phyloP scores from a whole-genome alignment of 2,888 invertebrate species.

The Drosophila mimica region DNA sequence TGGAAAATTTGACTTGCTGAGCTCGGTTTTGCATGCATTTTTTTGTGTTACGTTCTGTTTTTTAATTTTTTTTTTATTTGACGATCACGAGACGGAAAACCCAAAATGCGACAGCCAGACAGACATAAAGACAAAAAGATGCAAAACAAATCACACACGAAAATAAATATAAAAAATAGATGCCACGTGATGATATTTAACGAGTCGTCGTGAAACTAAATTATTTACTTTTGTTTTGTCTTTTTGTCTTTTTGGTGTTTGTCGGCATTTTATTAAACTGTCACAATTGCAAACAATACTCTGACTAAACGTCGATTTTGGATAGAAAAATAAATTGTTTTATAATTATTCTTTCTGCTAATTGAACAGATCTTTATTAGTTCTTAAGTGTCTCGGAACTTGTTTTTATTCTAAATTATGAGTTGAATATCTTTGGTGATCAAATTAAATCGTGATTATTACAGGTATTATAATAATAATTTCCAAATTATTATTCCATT shows the following conservation, averaged over 20 bases:
- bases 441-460: not conserved
- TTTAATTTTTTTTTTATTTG: conserved; percentile 8
- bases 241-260: not conserved
- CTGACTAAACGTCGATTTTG: not conserved
- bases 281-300: not conserved
- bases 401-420: not conserved
- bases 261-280: not conserved
- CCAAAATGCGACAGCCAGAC: conserved; percentile 47
- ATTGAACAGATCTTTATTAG: not conserved
- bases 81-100: conserved; percentile 38
- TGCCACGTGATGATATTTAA: conserved; percentile 44
- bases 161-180: conserved; percentile 47
- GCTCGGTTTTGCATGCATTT: conserved; percentile 33
- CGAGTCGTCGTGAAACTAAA: conserved; percentile 25
- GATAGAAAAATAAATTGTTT: not conserved
- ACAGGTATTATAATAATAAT: not conserved
- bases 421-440: not conserved
- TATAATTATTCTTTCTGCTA: not conserved
- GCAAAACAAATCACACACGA: conserved; percentile 64
- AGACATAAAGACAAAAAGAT: conserved; percentile 12
- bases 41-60: conserved; percentile 16
- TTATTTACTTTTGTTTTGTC: not conserved
- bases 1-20: conserved; percentile 70
- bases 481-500: not conserved
- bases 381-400: not conserved